phyloP scores from a whole-genome alignment of 2,797 vertebrate species.

The Falco cherrug region DNA sequence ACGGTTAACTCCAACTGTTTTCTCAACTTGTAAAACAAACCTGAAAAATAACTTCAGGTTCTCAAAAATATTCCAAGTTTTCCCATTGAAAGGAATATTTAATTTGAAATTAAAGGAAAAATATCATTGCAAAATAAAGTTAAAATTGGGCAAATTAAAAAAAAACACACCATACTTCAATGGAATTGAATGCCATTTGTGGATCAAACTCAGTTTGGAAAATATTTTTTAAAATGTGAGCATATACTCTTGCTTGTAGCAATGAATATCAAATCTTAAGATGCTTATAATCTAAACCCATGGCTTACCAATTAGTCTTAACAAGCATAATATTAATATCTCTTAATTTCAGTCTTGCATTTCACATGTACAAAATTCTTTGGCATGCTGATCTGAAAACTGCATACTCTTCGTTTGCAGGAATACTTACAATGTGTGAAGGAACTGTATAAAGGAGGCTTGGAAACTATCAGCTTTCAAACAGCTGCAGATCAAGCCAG shows the following conservation, averaged over 20 bases:
- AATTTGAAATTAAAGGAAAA: background rate
- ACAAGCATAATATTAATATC: background rate
- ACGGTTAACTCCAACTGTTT: background rate
- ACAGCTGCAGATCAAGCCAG: slow-evolving; percentile 73
- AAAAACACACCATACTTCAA: background rate
- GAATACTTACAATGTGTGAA: slow-evolving; percentile 45
- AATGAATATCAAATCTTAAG: background rate
- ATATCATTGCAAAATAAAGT: background rate
- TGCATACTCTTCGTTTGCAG: background rate
- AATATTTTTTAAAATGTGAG: background rate
- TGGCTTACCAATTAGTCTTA: background rate
- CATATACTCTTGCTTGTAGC: background rate
- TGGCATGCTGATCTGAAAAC: background rate
- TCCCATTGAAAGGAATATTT: background rate
- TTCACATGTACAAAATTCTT: background rate
- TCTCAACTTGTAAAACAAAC: background rate
- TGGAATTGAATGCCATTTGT: background rate
- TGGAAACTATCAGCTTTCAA: slow-evolving; percentile 82
- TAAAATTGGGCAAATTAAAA: background rate
- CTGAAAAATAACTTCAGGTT: background rate
- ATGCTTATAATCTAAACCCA: background rate
- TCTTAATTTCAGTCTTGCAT: background rate
- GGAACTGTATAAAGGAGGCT: slow-evolving; percentile 77
- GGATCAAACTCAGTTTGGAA: background rate
- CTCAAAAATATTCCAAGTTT: background rate